These are phyloP conservation scores for Sebastes steindachneri DNA, from an alignment of 2,797 vertebrate genomes.

Conservation along the genomic window DNA sequence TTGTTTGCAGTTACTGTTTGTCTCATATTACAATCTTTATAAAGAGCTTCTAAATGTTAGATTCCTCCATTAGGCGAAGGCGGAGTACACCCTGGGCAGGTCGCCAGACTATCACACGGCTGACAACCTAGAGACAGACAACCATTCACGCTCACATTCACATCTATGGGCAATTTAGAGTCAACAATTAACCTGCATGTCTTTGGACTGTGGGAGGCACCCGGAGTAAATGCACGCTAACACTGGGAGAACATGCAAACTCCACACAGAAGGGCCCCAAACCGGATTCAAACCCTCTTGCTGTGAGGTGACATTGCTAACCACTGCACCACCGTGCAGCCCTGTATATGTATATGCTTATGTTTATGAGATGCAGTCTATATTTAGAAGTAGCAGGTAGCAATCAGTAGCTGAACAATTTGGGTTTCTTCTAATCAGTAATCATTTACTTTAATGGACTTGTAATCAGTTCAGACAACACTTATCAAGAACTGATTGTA, in stretches of 20 bases:
- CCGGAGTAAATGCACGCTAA: too few species aligned
- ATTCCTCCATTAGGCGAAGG: background rate
- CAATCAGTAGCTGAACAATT: background rate
- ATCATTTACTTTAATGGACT: conserved; percentile 12
- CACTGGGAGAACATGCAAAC: too few species aligned
- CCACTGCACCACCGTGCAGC: too few species aligned
- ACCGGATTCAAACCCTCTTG: too few species aligned
- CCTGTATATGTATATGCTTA: background rate
- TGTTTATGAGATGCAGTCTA: background rate
- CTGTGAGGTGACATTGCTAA: too few species aligned
- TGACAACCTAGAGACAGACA: too few species aligned
- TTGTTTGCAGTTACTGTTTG: background rate
- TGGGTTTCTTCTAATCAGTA: background rate
- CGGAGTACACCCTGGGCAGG: rapidly evolving
- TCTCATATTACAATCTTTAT: background rate
- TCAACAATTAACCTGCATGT: too few species aligned
- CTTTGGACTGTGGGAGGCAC: too few species aligned
- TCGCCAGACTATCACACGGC: too few species aligned
- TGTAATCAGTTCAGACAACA: conserved; percentile 21
- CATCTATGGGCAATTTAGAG: rapidly evolving
- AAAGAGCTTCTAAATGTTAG: background rate
- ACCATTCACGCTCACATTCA: too few species aligned
- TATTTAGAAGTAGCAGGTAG: background rate
- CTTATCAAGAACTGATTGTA: conserved; percentile 14
- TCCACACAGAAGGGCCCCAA: too few species aligned